These are phyloP conservation scores for Hipposideros larvatus DNA, from an alignment of 2,797 vertebrate species.

Conservation along the genomic window DNA sequence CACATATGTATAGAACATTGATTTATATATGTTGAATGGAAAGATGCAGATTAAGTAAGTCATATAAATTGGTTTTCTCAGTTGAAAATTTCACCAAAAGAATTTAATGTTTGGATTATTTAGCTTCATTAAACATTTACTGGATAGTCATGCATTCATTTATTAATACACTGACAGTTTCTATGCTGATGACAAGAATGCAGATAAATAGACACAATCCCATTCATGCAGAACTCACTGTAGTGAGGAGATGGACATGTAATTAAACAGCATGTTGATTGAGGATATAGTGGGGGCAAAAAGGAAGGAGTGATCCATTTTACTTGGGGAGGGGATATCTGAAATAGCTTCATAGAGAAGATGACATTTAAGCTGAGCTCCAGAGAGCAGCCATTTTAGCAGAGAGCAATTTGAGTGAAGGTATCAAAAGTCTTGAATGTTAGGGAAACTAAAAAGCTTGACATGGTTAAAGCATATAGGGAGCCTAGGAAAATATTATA, in stretches of 20 bases:
- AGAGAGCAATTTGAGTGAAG: not conserved
- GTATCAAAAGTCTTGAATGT: slow-evolving; percentile 39
- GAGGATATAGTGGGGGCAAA: not conserved
- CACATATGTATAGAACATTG: not conserved
- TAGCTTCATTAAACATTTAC: slow-evolving; percentile 51
- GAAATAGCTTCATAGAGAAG: not conserved
- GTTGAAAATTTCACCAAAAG: slow-evolving; percentile 55
- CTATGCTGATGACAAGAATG: not conserved
- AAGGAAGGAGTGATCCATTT: not conserved
- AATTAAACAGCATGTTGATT: slow-evolving; percentile 39
- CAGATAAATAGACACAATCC: slow-evolving; percentile 33
- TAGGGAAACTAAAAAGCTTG: not conserved
- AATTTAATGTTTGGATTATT: slow-evolving; percentile 47
- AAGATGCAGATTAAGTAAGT: slow-evolving; percentile 54
- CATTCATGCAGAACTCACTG: slow-evolving; percentile 8
- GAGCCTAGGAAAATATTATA: not conserved
- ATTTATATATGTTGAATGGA: slow-evolving; percentile 50
- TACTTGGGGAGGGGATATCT: not conserved
- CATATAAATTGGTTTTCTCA: slow-evolving; percentile 36
- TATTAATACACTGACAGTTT: slow-evolving; percentile 19
- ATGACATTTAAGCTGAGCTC: slow-evolving; percentile 18
- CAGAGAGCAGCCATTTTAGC: not conserved
- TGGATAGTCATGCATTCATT: slow-evolving; percentile 32
- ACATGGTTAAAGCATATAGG: slow-evolving; percentile 20
- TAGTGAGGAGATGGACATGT: not conserved